A percentile compares a stretch with the other conserved stretches of the same genome.
Evolutionary conservation across 2,888 invertebrate species (phyloP).

Genomic region (Sphaeridia pumilis): DNA sequence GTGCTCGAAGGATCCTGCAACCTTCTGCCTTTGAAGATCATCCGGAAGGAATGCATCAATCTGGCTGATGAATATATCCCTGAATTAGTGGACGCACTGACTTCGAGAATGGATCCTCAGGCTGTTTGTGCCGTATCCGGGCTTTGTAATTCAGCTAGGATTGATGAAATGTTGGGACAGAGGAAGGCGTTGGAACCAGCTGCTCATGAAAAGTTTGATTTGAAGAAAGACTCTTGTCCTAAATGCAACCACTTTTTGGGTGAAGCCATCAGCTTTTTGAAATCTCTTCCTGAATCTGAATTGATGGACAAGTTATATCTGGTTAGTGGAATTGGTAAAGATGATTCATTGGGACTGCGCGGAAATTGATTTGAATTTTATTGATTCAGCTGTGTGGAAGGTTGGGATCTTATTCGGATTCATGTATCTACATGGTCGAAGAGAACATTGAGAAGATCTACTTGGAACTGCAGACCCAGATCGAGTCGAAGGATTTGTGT

Average conservation of each 20-base stretch:
- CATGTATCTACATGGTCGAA: slow-evolving; percentile 61
- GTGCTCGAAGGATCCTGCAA: slow-evolving; percentile 81
- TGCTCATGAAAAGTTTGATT: slow-evolving; percentile 14
- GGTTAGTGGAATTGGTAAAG: slow-evolving; percentile 39
- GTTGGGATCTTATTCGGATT: slow-evolving; percentile 62
- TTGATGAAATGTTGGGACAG: slow-evolving; percentile 53
- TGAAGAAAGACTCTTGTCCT: slow-evolving; percentile 32
- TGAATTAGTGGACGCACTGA: slow-evolving; percentile 71
- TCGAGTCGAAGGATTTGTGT: slow-evolving; percentile 56
- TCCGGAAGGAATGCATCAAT: slow-evolving; percentile 62
- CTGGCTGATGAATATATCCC: slow-evolving; percentile 75
- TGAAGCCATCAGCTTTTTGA: slow-evolving; percentile 43
- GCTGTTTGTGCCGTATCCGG: slow-evolving; percentile 78
- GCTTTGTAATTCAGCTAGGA: slow-evolving; percentile 64
- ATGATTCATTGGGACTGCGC: neutral
- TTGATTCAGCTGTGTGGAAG: slow-evolving; percentile 47
- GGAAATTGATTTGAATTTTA: neutral
- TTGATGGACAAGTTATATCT: slow-evolving; percentile 47
- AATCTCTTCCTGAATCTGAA: slow-evolving; percentile 46
- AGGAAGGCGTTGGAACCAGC: slow-evolving; percentile 36
- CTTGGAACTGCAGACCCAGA: slow-evolving; percentile 46
- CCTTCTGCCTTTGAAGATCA: slow-evolving; percentile 59
- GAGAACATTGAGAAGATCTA: slow-evolving; percentile 63
- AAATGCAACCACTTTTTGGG: slow-evolving; percentile 36
- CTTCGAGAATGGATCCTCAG: slow-evolving; percentile 83